phyloP scores from a whole-genome alignment of 2,888 invertebrate genomes.

The Limnephilus auricula region DNA sequence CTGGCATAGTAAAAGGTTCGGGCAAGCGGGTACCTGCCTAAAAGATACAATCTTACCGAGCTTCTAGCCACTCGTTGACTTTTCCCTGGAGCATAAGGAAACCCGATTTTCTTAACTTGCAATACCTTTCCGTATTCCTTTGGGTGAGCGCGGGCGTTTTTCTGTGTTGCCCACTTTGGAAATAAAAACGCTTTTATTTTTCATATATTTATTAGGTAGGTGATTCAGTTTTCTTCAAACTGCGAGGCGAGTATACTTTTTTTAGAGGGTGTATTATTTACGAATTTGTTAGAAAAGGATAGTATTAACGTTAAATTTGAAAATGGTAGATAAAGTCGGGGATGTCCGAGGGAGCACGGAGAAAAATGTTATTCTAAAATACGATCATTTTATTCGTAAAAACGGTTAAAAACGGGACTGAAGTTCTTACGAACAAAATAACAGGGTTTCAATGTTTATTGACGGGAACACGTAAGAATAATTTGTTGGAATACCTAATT shows the following conservation, averaged over 20 bases:
- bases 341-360: no score
- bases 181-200: constrained; percentile 66
- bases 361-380: no score
- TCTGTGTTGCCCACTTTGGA: constrained; percentile 56
- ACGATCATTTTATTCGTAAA: no score
- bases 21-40: neutral
- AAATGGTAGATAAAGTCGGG: no score
- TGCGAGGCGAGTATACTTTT: neutral
- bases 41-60: constrained; percentile 33
- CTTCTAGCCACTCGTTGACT: constrained; percentile 6
- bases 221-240: neutral
- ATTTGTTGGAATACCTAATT: no score
- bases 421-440: no score
- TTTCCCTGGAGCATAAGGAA: constrained; percentile 49
- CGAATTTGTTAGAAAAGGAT: neutral
- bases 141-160: constrained; percentile 35
- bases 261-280: neutral
- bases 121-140: constrained; percentile 55
- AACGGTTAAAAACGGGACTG: no score
- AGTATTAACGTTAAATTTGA: no score
- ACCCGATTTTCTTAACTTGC: constrained; percentile 63
- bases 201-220: constrained; percentile 39
- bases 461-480: no score
- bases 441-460: no score
- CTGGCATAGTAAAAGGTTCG: constrained; percentile 20